Base-by-base conservation (phyloP, 2,888 invertebrate genomes). In the Dolichomitus sp. region DNA sequence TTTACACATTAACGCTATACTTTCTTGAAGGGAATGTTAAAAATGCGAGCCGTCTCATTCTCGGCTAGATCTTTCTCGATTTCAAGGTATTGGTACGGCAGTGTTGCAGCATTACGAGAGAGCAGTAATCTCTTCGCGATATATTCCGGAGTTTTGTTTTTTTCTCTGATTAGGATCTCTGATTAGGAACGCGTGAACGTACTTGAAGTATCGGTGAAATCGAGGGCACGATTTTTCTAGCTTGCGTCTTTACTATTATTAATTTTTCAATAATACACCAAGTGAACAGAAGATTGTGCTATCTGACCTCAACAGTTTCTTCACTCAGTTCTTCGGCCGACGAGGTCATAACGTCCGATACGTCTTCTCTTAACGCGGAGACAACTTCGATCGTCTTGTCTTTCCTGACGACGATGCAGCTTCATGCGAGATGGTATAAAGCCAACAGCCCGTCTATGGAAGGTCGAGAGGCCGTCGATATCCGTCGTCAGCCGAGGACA, bases 291-390 rank as follows among this genome's bases (percentile, higher is more conserved):
- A 7, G 9, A 40, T 40, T 40, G 40, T 27, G 54, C n/a, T 70
- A 42, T 72, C 57, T 45, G 57, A 59, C 70, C 57, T 72, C 59
- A 72, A 57, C 30, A 72, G 70, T 57, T 70, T 70, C 70, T 70
- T 57, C 70, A 45, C 57, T 45, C 3, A 57, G 40, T 57, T 42
- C 37, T n/a, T 27, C 57, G 19, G 30, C 17, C 19, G 27, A 37
- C 59, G 72, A 72, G 68, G 52, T 23, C 68, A 45, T 9, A 17
- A 27, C 23, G 27, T 12, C 17, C 40, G 33, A 61, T 61, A 17
- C 17, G 11, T 61, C n/a, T 30, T 30, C 23, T 57, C 30, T 2
- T 2, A 59, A 37, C 40, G 61, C 4, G 19, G 37, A 17, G 17
- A 17, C 14, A 61, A 19, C 33, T 17, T 40, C 12, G 9, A 61